Base-by-base conservation (phyloP, 2,113 vertebrate species). In the Gambusia holbrooki region DNA sequence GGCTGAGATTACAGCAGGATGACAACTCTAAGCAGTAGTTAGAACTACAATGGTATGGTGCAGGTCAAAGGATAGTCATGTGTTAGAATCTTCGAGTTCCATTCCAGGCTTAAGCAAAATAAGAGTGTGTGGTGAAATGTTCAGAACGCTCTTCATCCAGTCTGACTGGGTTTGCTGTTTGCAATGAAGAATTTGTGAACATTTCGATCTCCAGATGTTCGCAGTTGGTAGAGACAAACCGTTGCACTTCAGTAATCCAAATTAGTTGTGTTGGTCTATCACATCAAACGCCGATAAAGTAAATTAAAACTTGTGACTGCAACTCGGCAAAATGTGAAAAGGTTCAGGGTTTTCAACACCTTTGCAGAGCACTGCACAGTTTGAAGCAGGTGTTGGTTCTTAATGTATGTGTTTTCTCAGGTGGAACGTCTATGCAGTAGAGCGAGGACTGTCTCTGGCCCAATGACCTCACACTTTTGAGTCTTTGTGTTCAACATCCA, bases 361-460 rank as follows among this genome's bases (percentile, higher is more conserved):
- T n/a, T 58, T 58, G 7, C 51, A 58, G 17, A 7, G 51, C 7
- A n/a, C 51, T 54, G 51, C 8, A 54, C 22, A 58, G 51, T 64
- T 27, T 74, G 33, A 63, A 37, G n/a, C 5, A 25, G 37, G 28
- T 25, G 51, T 64, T 62, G 32, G 22, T 68, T 68, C n/a, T 69
- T 28, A 69, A 70, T 61, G 29, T 29, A 66, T 40, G 45, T 35
- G 40, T 37, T 65, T 33, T 71, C 66, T 74, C 29, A 65, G 63
- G 45, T 28, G n/a, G 32, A 58, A 58, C 17, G 10, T 40, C 15
- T 58, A 54, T 67, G 70, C 30, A n/a, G 22, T 28, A 15, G 7
- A 69, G 65, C 32, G 28, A 33, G 32, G 25, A 37, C 63, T 4
- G 0, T 69, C 67, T 65, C 60, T 54, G 33, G 32, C 45, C 33